These are phyloP conservation scores for Zaprionus africanus DNA, from an alignment of 1,140 invertebrate genomes.

Conservation along the genomic window DNA sequence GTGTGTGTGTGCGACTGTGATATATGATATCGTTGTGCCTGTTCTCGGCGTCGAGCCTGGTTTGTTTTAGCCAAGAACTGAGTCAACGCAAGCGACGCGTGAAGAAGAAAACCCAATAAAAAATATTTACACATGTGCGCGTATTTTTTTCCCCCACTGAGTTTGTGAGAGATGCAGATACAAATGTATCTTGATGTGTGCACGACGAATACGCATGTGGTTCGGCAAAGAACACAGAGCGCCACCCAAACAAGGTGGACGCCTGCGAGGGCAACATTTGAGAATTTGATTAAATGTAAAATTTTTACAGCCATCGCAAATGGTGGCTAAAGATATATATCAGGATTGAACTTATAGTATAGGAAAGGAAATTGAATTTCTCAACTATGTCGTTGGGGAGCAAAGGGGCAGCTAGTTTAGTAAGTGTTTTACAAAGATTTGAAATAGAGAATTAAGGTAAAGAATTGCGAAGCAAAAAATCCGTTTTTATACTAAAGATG, in stretches of 20 bases:
- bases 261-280: constrained; percentile 31
- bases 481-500: no score
- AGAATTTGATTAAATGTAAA: constrained; percentile 61
- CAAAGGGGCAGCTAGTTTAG: background rate
- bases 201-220: constrained; percentile 32
- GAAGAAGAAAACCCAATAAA: constrained; percentile 63
- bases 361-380: constrained; percentile 4
- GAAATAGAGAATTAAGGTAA: no score
- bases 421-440: no score
- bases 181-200: constrained; percentile 74
- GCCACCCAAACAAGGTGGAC: constrained; percentile 11
- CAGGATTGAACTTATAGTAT: background rate
- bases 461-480: no score
- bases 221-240: constrained; percentile 17
- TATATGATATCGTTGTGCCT: constrained; percentile 43
- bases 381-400: background rate
- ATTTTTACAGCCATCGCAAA: constrained; percentile 34
- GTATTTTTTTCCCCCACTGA: constrained; percentile 14
- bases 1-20: constrained; percentile 29
- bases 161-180: constrained; percentile 45
- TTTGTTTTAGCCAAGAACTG: constrained; percentile 19
- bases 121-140: constrained; percentile 75
- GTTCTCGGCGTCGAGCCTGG: background rate
- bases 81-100: constrained; percentile 30
- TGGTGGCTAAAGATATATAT: background rate